Conservation (phyloP, 2,888 invertebrate species). For the Cyclophora punctaria region DNA sequence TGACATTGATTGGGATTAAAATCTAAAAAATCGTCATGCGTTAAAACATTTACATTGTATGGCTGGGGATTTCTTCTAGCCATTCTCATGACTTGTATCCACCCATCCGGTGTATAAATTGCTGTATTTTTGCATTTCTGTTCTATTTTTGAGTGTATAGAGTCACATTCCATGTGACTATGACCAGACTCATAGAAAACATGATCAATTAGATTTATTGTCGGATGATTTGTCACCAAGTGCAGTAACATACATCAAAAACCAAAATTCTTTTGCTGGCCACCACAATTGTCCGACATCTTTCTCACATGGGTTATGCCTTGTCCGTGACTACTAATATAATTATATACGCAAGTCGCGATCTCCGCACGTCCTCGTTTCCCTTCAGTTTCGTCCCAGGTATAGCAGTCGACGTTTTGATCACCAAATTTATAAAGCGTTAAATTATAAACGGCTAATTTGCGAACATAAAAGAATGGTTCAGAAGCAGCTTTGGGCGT, state of each 20-base stretch:
- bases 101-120: slow-evolving; percentile 23
- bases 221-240: slow-evolving; percentile 7
- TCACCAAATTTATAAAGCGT: slow-evolving; percentile 31
- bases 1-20: slow-evolving; percentile 3
- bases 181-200: slow-evolving; percentile 15
- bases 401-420: slow-evolving; percentile 26
- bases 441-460: slow-evolving; percentile 30
- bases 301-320: slow-evolving; percentile 8
- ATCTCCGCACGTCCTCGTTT: slow-evolving; percentile 29
- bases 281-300: slow-evolving; percentile 23
- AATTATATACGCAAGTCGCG: slow-evolving; percentile 21
- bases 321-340: slow-evolving; percentile 1
- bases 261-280: slow-evolving; percentile 21
- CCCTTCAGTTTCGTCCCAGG: slow-evolving; percentile 13
- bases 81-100: slow-evolving; percentile 9
- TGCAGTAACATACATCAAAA: slow-evolving; percentile 14
- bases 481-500: slow-evolving; percentile 24
- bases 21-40: slow-evolving; percentile 5
- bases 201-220: slow-evolving; percentile 3
- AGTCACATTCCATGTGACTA: slow-evolving; percentile 21
- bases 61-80: slow-evolving; percentile 6
- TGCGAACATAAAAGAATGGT: slow-evolving; percentile 27
- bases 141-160: slow-evolving; percentile 26
- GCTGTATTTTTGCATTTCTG: slow-evolving; percentile 22
- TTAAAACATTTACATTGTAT: slow-evolving; percentile 1